phyloP scores from a whole-genome alignment of 2,888 invertebrate genomes.

The Stenichneumon culpator region DNA sequence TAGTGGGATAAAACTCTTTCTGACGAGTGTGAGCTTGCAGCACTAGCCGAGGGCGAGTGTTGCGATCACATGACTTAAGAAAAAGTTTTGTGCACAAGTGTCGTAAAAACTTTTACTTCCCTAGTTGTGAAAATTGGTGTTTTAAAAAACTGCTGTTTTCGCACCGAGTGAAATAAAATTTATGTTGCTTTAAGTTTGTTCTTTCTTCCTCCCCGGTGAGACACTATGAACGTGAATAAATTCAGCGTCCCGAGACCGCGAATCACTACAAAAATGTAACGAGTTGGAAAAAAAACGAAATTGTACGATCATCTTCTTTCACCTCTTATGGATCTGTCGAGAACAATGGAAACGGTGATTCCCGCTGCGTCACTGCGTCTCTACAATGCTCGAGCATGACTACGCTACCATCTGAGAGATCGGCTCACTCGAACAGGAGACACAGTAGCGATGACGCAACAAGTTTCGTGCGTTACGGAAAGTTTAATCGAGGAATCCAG shows the following conservation, averaged over 20 bases:
- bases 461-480: constrained; percentile 8
- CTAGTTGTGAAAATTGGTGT: too few relatives aligned
- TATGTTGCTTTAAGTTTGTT: constrained; percentile 3
- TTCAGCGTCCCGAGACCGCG: constrained; percentile 20
- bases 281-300: not conserved
- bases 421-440: constrained; percentile 26
- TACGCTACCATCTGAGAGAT: constrained; percentile 9
- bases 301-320: constrained; percentile 6
- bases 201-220: constrained; percentile 7
- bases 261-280: constrained; percentile 41
- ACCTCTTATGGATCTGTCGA: constrained; percentile 12
- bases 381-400: constrained; percentile 2
- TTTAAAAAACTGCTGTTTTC: too few relatives aligned
- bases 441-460: constrained; percentile 65
- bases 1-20: too few relatives aligned
- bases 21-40: too few relatives aligned
- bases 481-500: constrained; percentile 96
- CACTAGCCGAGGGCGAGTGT: too few relatives aligned
- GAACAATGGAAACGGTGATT: constrained; percentile 38
- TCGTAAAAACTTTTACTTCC: not conserved
- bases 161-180: too few relatives aligned
- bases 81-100: not conserved
- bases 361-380: constrained; percentile 36
- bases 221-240: constrained; percentile 61
- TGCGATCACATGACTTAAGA: too few relatives aligned